Percentiles rank a stretch among this genome's conserved stretches.
phyloP scores from a whole-genome alignment of 2,797 vertebrate species.

The Platalea minor region DNA sequence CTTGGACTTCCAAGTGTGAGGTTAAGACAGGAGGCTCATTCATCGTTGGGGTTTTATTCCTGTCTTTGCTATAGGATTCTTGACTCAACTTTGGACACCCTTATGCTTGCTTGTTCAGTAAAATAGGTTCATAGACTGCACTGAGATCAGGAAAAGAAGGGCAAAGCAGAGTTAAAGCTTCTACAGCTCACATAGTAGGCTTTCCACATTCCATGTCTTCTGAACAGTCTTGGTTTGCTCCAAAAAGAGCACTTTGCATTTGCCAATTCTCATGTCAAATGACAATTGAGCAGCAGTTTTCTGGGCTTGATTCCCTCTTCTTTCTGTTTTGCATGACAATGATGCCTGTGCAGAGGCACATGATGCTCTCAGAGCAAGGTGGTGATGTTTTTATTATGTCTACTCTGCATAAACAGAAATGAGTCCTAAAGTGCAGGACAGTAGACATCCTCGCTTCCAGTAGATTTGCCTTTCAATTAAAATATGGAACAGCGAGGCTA shows the following conservation, averaged over 20 bases:
- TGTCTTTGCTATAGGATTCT: neutral
- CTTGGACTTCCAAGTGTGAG: neutral
- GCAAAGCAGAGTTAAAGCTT: neutral
- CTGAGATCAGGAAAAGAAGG: neutral
- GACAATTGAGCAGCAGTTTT: neutral
- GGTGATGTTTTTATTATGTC: neutral
- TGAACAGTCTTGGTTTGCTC: neutral
- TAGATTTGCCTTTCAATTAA: neutral
- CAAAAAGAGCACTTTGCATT: neutral
- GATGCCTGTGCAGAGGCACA: neutral
- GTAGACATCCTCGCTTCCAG: neutral
- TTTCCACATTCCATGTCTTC: neutral
- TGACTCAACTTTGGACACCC: neutral
- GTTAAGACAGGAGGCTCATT: neutral
- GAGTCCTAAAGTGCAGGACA: neutral
- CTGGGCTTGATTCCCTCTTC: neutral
- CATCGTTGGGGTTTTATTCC: neutral
- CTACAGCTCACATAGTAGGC: neutral
- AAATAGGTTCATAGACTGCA: neutral
- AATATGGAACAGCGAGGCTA: rapidly evolving
- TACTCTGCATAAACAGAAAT: neutral
- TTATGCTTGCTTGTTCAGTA: neutral
- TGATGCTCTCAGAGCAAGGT: neutral
- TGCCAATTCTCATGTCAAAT: neutral
- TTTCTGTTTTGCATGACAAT: neutral